A percentile compares a stretch with the other conserved stretches of the same genome.
Evolutionary conservation across 2,113 vertebrate species (phyloP).

Genomic region (Baryphthengus martii): DNA sequence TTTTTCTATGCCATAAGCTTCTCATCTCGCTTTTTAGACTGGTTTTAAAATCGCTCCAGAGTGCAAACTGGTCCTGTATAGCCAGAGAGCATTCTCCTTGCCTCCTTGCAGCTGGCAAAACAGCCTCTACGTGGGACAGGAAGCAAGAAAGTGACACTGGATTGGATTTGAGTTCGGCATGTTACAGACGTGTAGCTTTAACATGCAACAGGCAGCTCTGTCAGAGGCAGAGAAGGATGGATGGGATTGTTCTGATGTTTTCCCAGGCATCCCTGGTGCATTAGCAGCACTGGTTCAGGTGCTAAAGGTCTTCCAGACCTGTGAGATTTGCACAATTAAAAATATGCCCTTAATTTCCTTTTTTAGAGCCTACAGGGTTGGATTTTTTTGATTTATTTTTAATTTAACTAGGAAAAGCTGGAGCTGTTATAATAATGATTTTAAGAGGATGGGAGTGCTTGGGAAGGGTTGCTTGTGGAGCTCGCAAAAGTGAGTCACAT

Average conservation of each 20-base stretch:
- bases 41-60: not conserved
- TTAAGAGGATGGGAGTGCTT: not conserved
- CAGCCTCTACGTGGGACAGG: not conserved
- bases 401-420: not conserved
- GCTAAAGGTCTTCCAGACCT: not conserved
- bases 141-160: not conserved
- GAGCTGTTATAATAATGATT: not conserved
- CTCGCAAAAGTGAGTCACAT: not conserved
- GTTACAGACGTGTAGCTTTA: not conserved
- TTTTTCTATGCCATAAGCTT: conserved; percentile 3
- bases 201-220: not conserved
- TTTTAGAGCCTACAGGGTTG: not conserved
- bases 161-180: not conserved
- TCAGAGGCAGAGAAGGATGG: not conserved
- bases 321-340: not conserved
- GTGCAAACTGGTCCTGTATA: not conserved
- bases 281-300: not conserved
- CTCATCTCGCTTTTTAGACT: not conserved
- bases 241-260: not conserved
- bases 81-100: not conserved
- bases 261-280: not conserved
- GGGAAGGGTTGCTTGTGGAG: not conserved
- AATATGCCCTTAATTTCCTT: not conserved
- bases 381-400: not conserved
- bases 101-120: not conserved